Conservation (phyloP, 2,888 invertebrate species). For the Melanargia galathea region DNA sequence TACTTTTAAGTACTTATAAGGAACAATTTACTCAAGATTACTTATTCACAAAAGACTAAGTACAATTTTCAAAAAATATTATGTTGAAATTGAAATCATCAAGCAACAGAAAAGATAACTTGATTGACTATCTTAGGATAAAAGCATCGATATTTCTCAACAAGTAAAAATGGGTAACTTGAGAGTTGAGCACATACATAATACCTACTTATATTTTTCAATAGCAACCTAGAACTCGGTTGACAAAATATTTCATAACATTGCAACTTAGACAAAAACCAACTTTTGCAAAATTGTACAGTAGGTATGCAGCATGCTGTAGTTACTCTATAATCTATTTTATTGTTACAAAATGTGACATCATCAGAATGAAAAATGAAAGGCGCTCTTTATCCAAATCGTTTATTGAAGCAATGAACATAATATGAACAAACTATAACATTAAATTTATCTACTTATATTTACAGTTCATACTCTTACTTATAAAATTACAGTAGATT, state of each 20-base stretch:
- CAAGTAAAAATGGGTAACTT: not conserved
- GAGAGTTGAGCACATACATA: too few species aligned
- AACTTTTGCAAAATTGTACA: conserved; percentile 3
- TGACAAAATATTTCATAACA: conserved; percentile 4
- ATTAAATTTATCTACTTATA: conserved; percentile 83
- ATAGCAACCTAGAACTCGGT: not conserved
- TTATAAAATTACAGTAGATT: conserved; percentile 69
- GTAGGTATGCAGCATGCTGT: not conserved
- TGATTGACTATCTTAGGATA: not conserved
- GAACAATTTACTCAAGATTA: too few species aligned
- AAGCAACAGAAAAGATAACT: not conserved
- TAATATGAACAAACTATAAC: conserved; percentile 82
- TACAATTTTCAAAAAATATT: too few species aligned
- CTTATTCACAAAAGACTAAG: too few species aligned
- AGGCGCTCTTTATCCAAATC: conserved; percentile 74
- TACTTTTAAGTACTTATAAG: too few species aligned
- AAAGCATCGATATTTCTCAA: conserved; percentile 2
- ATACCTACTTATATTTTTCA: not conserved
- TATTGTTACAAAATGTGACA: conserved; percentile 16
- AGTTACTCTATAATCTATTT: too few species aligned
- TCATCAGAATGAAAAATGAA: conserved; percentile 49
- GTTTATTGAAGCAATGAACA: conserved; percentile 82
- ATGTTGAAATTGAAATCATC: too few species aligned
- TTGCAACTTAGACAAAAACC: conserved; percentile 8
- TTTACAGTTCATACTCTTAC: conserved; percentile 79